Base-by-base conservation (phyloP, 2,888 invertebrate species). In the Adelognathus sp. region DNA sequence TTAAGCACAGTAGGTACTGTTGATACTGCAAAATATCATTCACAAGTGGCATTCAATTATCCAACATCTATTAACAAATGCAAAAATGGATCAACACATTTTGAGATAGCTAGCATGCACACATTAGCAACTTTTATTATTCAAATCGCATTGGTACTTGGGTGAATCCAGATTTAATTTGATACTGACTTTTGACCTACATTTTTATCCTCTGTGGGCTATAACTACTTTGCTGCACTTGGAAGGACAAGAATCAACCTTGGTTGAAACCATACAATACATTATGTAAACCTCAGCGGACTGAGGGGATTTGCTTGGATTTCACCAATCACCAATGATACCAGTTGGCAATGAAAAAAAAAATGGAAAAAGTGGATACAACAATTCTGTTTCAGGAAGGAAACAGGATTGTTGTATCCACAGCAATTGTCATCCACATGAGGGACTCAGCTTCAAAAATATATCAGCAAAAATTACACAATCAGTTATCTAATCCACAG, bases 211-310 rank as follows among this genome's bases (percentile, higher is more conserved):
- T 16, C n/a, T 16, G 14, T 21, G 6, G 3, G 29, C 29, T 52
- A 27, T 18, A 46, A 54, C 52, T 21, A 14, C 14, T 54, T n/a
- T 31, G 11, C 14, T 16, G 50, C 64, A 54, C 52, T 67, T 54
- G 52, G 39, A 69, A 18, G 21, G n/a, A 64, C 75, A 52, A 29
- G 50, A 52, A 80, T 84, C 70, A 81, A 73, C 77, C 82, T 76
- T 79, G 75, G 58, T n/a, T 29, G 85, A 87, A 87, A 82, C 84
- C 84, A 60, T 84, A 83, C 75, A 83, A 87, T 83, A 61, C 56
- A 52, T 81, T 81, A 69, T 69, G 77, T 82, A 82, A 85, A 84
- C 16, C 71, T 50, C 54, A 70, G 41, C 18, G 50, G 41, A 36
- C 11, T 11, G 29, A 67, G 50, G 33, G 24, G 50, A 72, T 76